These are phyloP conservation scores for Meteorus sp. DNA, from an alignment of 1,140 invertebrate genomes.

Conservation along the genomic window DNA sequence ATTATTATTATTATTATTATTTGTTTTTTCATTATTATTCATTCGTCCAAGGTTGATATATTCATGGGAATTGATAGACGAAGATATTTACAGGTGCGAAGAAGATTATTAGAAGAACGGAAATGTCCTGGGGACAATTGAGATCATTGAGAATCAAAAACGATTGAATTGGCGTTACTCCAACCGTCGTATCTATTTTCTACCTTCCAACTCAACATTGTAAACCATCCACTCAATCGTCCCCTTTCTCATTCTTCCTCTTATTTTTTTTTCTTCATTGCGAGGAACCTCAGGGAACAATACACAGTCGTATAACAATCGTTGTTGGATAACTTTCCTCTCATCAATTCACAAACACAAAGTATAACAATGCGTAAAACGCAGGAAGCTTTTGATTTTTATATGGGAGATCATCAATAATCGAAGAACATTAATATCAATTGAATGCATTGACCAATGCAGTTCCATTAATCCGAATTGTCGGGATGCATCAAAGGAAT, in stretches of 20 bases:
- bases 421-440: too few relatives aligned
- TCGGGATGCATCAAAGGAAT: too few relatives aligned
- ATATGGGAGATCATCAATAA: too few relatives aligned
- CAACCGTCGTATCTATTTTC: slow-evolving; percentile 20
- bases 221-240: too few relatives aligned
- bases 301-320: neutral
- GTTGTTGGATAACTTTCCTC: slow-evolving; percentile 1
- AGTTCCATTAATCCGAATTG: too few relatives aligned
- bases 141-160: slow-evolving; percentile 4
- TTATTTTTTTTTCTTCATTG: neutral
- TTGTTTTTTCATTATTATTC: too few relatives aligned
- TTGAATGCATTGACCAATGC: too few relatives aligned
- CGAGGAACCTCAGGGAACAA: slow-evolving; percentile 3
- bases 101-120: neutral
- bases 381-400: slow-evolving; percentile 48
- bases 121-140: neutral
- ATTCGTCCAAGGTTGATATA: too few relatives aligned
- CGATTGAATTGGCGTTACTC: slow-evolving; percentile 24
- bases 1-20: too few relatives aligned
- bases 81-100: too few relatives aligned
- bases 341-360: neutral
- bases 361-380: slow-evolving; percentile 13
- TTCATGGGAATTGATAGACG: too few relatives aligned
- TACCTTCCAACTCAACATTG: slow-evolving; percentile 12
- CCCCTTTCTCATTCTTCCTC: neutral